A percentile compares a stretch with the other conserved stretches of the same genome.
Evolutionary conservation across 1,140 invertebrate genomes (phyloP).

Genomic region (Brachionus koreanus): DNA sequence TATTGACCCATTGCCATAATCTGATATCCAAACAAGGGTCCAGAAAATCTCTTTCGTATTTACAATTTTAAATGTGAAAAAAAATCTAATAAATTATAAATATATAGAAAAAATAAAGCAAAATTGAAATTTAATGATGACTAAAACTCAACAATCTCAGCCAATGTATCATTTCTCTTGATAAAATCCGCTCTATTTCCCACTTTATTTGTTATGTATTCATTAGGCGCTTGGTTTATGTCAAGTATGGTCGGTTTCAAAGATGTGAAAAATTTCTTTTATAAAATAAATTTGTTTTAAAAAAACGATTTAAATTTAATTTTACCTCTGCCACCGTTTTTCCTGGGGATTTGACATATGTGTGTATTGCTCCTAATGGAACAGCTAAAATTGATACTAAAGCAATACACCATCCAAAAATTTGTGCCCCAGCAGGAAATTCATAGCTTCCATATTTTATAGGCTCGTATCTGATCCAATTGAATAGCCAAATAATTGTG

Average conservation of each 20-base stretch:
- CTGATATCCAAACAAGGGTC: not conserved
- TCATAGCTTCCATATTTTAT: slow-evolving; percentile 74
- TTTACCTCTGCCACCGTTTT: slow-evolving; percentile 68
- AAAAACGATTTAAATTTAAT: not conserved
- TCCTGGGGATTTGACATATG: slow-evolving; percentile 69
- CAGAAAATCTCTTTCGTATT: not conserved
- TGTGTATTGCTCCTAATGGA: slow-evolving; percentile 72
- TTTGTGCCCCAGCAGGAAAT: slow-evolving; percentile 78
- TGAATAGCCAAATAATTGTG: slow-evolving; percentile 69
- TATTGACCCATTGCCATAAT: not conserved
- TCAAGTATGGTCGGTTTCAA: slow-evolving; percentile 4
- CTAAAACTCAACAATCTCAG: slow-evolving; percentile 25
- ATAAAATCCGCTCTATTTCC: slow-evolving; percentile 5
- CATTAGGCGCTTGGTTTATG: slow-evolving; percentile 8
- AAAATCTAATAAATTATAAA: not conserved
- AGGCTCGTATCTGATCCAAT: slow-evolving; percentile 71
- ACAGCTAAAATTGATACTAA: slow-evolving; percentile 77
- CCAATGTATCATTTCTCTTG: not conserved
- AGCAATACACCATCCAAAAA: slow-evolving; percentile 78
- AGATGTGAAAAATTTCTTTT: slow-evolving; percentile 8
- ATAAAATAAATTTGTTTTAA: not conserved
- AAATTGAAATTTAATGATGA: not conserved
- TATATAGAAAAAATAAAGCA: not conserved
- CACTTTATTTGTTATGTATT: not conserved
- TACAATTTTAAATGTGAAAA: not conserved